Base-by-base conservation (phyloP, 1,140 invertebrate species). In the Bombus polaris region DNA sequence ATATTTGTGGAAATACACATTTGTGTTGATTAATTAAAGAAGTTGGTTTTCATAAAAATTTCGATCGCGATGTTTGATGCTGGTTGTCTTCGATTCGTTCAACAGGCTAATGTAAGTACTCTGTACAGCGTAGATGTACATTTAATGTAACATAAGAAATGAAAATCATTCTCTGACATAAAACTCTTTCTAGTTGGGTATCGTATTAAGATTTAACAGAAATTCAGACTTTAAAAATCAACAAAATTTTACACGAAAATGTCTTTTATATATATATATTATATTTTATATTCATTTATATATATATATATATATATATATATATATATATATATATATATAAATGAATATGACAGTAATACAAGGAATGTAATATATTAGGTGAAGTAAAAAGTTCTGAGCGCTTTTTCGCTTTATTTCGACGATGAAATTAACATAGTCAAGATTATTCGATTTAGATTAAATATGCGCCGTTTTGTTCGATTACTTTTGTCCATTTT, bases 61-160 rank as follows among this genome's bases (percentile, higher is more conserved):
- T 62, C 4, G 59, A 32, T 47, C 13, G 3, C 13, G n/a, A 44
- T 10, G 2, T 73, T 73, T 59, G 1, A 81, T 59, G 28, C 42
- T 57, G 9, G 37, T 74, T 75, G n/a, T 9, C 25, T 81, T 78
- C 15, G 72, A 42, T 78, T 78, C 47, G 32, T 78, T 68, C 15
- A 25, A 78, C 78, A 53, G 18, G 22, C 62, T 68, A 47, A 88
- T 74, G 47, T 81, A 83, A 62, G 59, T 62, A 62, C 59, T n/a
- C 42, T 88, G 78, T 88, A 86, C 57, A 89, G 80, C 39, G 81
- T 79, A 87, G 66, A 57, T 32, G 77, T 79, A 87, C 66, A 57
- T 32, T 83, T 42, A n/a, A 65, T 88, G 74, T 89, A 85, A 86
- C 28, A 83, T 81, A 78, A 13, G 37, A 62, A 76, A 81, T 87